phyloP scores from a whole-genome alignment of 2,797 vertebrate genomes.

The Mustela erminea region DNA sequence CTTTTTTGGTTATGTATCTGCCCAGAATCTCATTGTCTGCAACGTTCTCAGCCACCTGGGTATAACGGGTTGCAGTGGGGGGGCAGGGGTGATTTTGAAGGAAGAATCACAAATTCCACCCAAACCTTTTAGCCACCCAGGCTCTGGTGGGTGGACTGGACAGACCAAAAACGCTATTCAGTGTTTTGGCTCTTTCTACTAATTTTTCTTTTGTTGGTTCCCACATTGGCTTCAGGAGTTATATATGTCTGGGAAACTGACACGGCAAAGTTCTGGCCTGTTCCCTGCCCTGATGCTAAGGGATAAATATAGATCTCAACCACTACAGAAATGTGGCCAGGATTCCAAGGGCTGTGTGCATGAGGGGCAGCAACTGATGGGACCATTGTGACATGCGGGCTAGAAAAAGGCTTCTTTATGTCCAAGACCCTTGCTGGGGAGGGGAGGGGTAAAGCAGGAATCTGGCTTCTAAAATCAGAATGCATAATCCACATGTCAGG shows the following conservation, averaged over 20 bases:
- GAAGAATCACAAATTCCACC: conserved; percentile 21
- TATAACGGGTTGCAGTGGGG: background rate
- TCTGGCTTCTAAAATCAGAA: conserved; percentile 16
- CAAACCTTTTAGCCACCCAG: background rate
- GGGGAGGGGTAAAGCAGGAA: background rate
- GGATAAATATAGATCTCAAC: conserved; percentile 88
- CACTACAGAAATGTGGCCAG: conserved; percentile 80
- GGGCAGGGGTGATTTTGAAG: background rate
- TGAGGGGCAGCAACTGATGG: conserved; percentile 87
- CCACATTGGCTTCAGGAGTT: conserved; percentile 52
- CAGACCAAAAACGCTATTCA: background rate
- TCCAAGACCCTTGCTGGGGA: conserved; percentile 51
- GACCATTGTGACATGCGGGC: conserved; percentile 81
- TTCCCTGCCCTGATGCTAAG: conserved; percentile 70
- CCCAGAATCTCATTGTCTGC: conserved; percentile 53
- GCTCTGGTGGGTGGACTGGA: background rate
- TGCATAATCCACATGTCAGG: conserved; percentile 41
- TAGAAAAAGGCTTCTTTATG: conserved; percentile 71
- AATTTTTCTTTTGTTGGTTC: conserved; percentile 56
- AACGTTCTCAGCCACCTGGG: conserved; percentile 3
- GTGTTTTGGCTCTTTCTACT: conserved; percentile 46
- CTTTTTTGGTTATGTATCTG: conserved; percentile 58
- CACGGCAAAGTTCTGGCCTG: conserved; percentile 73
- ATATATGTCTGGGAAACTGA: conserved; percentile 73
- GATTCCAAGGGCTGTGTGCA: conserved; percentile 70